Conservation (phyloP, 2,888 invertebrate species). For the Macroteleia sp. region DNA sequence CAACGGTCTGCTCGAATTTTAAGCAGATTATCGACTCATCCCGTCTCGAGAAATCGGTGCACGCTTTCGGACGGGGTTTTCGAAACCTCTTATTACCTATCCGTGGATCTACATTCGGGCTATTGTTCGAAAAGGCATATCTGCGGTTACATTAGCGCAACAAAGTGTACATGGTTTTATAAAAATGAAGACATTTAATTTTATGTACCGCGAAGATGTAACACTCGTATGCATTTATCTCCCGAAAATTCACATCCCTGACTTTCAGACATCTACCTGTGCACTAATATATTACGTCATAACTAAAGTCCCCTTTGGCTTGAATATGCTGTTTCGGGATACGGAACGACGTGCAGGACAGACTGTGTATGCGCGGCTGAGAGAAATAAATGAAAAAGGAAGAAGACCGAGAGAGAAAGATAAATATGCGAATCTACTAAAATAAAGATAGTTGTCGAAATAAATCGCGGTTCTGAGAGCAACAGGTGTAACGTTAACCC, state of each 20-base stretch:
- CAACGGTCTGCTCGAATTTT: conserved; percentile 78
- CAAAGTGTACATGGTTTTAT: conserved; percentile 21
- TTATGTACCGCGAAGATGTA: conserved; percentile 10
- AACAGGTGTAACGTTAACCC: conserved; percentile 77
- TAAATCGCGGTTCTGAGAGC: conserved; percentile 73
- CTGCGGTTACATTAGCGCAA: neutral
- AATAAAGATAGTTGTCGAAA: conserved; percentile 62
- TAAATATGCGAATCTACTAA: conserved; percentile 41
- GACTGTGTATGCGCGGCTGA: conserved; percentile 47
- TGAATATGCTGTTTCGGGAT: conserved; percentile 43
- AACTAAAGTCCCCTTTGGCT: conserved; percentile 60
- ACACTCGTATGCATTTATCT: conserved; percentile 42
- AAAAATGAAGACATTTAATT: conserved; percentile 54
- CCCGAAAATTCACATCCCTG: conserved; percentile 34
- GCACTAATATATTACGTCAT: conserved; percentile 64
- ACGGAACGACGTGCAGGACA: conserved; percentile 29
- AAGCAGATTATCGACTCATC: conserved; percentile 78
- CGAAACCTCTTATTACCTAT: conserved; percentile 63
- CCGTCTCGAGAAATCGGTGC: conserved; percentile 71
- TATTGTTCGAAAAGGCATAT: conserved; percentile 29
- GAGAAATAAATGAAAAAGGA: neutral
- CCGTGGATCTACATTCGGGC: conserved; percentile 34
- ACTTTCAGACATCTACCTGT: conserved; percentile 65
- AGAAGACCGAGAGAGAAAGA: conserved; percentile 2
- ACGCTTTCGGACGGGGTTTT: conserved; percentile 55